Evolutionary conservation across 2,113 vertebrate species (phyloP).

Genomic region (Hydrolagus affinis): DNA sequence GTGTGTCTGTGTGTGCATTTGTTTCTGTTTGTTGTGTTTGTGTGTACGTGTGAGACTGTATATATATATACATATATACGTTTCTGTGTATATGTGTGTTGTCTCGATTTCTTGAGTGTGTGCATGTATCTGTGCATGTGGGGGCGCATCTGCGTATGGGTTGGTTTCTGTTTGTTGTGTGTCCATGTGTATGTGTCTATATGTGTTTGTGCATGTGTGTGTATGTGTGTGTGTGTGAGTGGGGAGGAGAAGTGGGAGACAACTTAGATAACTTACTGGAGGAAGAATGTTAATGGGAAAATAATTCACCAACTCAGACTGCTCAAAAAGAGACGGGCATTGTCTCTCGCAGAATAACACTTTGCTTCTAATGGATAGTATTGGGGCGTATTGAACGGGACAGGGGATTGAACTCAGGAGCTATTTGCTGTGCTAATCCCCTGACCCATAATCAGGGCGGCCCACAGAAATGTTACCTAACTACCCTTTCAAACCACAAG

Average conservation of each 20-base stretch:
- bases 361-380: conserved; percentile 7
- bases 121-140: neutral
- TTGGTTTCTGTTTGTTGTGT: too few relatives aligned
- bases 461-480: neutral
- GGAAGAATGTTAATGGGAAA: conserved; percentile 30
- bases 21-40: conserved; percentile 31
- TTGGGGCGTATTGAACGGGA: neutral
- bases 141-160: too few relatives aligned
- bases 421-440: neutral
- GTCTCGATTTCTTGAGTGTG: neutral
- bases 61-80: conserved; percentile 39
- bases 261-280: conserved; percentile 19
- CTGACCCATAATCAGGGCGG: neutral
- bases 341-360: neutral
- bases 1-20: neutral
- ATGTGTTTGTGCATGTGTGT: too few relatives aligned
- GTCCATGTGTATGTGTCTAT: too few relatives aligned
- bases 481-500: neutral
- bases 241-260: neutral
- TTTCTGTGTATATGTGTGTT: conserved; percentile 1
- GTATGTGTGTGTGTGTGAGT: too few relatives aligned
- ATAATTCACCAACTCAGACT: conserved; percentile 9
- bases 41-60: conserved; percentile 38
- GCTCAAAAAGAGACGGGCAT: neutral
- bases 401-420: neutral